Evolutionary conservation across 2,113 vertebrate species (phyloP).

Genomic region (Sinosuthora webbiana): DNA sequence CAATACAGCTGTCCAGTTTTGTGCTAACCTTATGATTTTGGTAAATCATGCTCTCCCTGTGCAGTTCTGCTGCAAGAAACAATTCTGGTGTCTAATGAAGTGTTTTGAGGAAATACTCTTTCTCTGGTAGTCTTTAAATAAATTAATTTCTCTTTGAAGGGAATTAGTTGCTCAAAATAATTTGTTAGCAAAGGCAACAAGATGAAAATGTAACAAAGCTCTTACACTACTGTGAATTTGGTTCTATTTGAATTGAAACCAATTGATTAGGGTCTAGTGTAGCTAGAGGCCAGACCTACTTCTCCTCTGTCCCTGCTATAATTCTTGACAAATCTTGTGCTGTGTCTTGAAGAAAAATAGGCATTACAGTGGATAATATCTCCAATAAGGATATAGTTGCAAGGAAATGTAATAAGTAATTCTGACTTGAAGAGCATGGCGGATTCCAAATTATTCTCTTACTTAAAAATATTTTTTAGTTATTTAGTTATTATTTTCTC

Average conservation of each 20-base stretch:
- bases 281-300: neutral
- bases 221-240: neutral
- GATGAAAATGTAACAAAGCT: neutral
- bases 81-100: neutral
- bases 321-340: neutral
- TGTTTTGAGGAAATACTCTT: neutral
- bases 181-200: neutral
- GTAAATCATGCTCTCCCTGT: neutral
- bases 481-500: neutral
- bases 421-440: neutral
- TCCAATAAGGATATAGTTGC: neutral
- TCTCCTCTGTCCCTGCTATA: neutral
- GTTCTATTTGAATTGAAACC: neutral
- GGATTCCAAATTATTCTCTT: neutral
- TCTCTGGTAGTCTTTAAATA: neutral
- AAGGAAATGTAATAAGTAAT: neutral
- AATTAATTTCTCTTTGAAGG: neutral
- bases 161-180: neutral
- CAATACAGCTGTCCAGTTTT: neutral
- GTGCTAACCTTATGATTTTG: neutral
- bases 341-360: neutral
- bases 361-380: neutral
- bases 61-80: neutral
- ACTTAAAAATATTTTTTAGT: neutral
- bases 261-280: neutral